These are phyloP conservation scores for Chloromyia formosa DNA, from an alignment of 2,888 invertebrate species.

Conservation along the genomic window DNA sequence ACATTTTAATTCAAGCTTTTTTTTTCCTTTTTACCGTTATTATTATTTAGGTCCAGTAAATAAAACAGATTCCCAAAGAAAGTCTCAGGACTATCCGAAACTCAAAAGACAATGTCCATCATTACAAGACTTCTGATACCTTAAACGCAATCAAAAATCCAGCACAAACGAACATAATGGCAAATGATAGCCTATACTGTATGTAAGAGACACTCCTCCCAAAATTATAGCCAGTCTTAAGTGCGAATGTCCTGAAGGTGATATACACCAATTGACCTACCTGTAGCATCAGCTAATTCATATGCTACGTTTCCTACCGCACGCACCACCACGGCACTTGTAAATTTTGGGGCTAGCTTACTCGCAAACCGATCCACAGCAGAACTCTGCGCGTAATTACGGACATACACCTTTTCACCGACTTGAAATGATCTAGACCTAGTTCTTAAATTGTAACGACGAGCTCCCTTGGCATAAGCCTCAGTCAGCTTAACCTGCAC, in stretches of 20 bases:
- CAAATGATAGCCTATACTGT: no score
- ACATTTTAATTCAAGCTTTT: no score
- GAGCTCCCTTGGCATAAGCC: background rate
- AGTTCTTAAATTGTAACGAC: background rate
- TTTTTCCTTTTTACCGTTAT: no score
- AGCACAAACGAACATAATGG: no score
- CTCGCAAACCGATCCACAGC: background rate
- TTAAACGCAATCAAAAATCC: no score
- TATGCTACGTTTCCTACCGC: conserved; percentile 1
- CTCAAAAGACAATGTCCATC: no score
- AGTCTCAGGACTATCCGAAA: no score
- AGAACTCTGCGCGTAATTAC: conserved; percentile 5
- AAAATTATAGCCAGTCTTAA: background rate
- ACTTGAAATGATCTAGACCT: background rate
- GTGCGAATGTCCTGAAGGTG: conserved; percentile 13
- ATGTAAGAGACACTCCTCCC: no score
- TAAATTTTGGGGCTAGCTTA: conserved; percentile 12
- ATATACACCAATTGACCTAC: background rate
- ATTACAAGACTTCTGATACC: no score
- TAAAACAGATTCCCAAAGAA: no score
- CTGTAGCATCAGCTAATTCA: background rate
- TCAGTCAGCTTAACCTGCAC: background rate
- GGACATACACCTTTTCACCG: conserved; percentile 7
- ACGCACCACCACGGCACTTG: background rate
- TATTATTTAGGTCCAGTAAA: no score